Evolutionary conservation across 2,888 invertebrate species (phyloP).

Genomic region (Cyaniris semiargus): DNA sequence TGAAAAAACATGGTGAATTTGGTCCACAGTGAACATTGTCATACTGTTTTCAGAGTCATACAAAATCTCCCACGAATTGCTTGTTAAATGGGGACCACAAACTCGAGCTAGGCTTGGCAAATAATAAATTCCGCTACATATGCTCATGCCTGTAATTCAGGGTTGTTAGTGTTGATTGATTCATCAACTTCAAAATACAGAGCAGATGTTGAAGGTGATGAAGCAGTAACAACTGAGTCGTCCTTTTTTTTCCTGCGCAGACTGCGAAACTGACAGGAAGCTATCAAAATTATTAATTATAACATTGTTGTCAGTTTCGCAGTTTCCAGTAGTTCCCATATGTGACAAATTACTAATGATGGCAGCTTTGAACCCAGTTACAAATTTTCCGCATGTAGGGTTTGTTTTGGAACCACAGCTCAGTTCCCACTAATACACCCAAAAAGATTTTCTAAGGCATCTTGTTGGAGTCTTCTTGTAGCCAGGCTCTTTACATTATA

Average conservation of each 20-base stretch:
- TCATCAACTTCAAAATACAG: constrained; percentile 32
- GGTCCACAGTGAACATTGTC: constrained; percentile 17
- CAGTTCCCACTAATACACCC: constrained; percentile 40
- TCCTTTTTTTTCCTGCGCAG: background rate
- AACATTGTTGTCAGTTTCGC: no score
- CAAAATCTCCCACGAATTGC: no score
- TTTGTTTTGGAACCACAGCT: constrained; percentile 44
- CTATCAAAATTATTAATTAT: no score
- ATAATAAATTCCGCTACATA: background rate
- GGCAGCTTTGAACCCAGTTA: background rate
- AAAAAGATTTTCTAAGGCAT: constrained; percentile 44
- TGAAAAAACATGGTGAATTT: constrained; percentile 31
- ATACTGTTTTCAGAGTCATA: no score
- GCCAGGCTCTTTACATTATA: constrained; percentile 40
- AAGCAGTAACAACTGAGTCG: background rate
- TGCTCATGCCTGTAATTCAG: constrained; percentile 34
- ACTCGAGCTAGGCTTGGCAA: no score
- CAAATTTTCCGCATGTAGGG: constrained; percentile 37
- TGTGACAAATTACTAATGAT: no score
- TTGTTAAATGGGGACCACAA: no score
- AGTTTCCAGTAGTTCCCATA: no score
- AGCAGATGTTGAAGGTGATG: constrained; percentile 16
- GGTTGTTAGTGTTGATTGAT: constrained; percentile 9
- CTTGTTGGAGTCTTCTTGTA: constrained; percentile 43
- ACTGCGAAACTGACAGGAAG: background rate